Conservation (phyloP, 2,797 vertebrate genomes). For the Acipenser ruthenus region DNA sequence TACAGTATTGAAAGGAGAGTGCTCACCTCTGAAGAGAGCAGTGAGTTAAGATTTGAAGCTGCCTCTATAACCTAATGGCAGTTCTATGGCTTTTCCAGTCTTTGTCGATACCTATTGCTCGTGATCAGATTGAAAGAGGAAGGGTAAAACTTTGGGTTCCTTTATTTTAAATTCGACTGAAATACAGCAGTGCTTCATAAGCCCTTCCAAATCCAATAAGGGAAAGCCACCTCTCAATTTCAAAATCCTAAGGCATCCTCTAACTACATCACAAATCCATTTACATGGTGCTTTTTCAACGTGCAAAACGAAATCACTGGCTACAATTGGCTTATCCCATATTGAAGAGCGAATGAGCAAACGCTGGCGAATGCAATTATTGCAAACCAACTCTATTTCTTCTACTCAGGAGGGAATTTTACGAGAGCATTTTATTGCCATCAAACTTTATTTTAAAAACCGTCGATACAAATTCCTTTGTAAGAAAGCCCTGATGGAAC, state of each 20-base stretch:
- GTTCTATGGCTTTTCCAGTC: not conserved
- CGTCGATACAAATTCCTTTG: conserved; percentile 55
- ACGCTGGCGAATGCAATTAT: conserved; percentile 79
- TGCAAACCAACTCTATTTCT: conserved; percentile 77
- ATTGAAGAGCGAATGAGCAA: conserved; percentile 62
- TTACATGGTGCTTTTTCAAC: conserved; percentile 67
- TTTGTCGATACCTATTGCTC: not conserved
- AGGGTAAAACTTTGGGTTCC: conserved; percentile 37
- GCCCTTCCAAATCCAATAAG: conserved; percentile 72
- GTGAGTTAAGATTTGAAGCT: no score
- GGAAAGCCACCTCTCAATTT: conserved; percentile 66
- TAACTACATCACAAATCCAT: conserved; percentile 79
- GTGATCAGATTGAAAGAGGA: conserved; percentile 41
- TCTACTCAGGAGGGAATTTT: conserved; percentile 72
- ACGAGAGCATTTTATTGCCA: conserved; percentile 68
- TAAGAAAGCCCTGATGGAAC: not conserved
- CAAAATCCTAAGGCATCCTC: conserved; percentile 56
- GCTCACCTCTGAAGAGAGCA: no score
- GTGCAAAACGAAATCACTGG: conserved; percentile 72
- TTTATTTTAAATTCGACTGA: conserved; percentile 45
- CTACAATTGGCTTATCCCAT: conserved; percentile 66
- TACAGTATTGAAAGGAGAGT: no score
- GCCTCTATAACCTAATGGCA: not conserved
- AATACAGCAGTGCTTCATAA: conserved; percentile 47
- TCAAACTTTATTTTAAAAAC: conserved; percentile 71